These are phyloP conservation scores for Manduca sexta DNA, from an alignment of 1,140 invertebrate species.

Conservation along the genomic window DNA sequence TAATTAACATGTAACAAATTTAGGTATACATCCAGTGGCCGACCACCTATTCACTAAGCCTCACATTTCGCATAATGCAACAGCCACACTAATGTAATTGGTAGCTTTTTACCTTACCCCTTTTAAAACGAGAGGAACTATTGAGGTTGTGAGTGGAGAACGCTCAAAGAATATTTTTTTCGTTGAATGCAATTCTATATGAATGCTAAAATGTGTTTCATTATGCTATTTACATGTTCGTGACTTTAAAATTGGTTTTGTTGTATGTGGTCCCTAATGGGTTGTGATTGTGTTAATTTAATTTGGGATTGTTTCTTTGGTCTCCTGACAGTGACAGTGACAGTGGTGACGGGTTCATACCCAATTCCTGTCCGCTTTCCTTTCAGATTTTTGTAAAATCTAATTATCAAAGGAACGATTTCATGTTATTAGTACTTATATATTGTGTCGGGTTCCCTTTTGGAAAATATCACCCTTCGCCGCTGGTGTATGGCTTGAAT, in stretches of 20 bases:
- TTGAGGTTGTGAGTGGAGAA: conserved; percentile 25
- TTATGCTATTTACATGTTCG: conserved; percentile 9
- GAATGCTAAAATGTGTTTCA: conserved; percentile 13
- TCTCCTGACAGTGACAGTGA: too few relatives aligned
- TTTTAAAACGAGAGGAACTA: conserved; percentile 29
- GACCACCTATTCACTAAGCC: too few relatives aligned
- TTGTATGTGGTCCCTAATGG: background rate
- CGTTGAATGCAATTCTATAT: conserved; percentile 13
- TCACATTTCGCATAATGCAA: conserved; percentile 38
- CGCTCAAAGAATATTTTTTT: conserved; percentile 11
- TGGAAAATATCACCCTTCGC: too few relatives aligned
- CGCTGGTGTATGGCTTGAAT: too few relatives aligned
- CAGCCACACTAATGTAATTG: conserved; percentile 51
- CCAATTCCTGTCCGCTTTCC: too few relatives aligned
- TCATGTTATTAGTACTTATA: too few relatives aligned
- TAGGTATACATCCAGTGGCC: too few relatives aligned
- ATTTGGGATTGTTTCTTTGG: too few relatives aligned
- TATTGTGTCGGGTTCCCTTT: too few relatives aligned
- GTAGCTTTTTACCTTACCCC: conserved; percentile 24
- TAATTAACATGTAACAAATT: conserved; percentile 13
- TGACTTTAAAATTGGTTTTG: background rate
- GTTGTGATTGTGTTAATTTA: background rate
- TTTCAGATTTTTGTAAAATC: too few relatives aligned
- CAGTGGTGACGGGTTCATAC: too few relatives aligned
- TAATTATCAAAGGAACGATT: too few relatives aligned